Evolutionary conservation across 2,113 vertebrate species (phyloP), one percentile per base, ranked within the genome.

Genomic region (Heloderma charlesbogerti): DNA sequence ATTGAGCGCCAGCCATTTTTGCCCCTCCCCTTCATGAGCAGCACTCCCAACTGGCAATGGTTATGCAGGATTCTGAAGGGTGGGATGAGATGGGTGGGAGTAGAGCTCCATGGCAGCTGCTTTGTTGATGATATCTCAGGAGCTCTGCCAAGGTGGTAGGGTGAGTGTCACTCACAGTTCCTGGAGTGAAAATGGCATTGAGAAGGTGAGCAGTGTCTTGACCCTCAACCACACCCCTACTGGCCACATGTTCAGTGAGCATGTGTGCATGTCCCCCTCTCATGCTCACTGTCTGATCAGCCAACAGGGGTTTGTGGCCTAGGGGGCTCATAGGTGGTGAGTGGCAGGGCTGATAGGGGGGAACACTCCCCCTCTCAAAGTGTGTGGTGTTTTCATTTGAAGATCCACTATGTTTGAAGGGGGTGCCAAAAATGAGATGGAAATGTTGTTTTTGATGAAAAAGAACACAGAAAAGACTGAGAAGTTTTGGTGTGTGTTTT

Each of bases 271-370:
- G 37, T 18, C 74, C 13, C 9, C 4, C 16, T 75, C n/a, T 40
- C n/a, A 75, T 40, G n/a, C 74, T 27, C 27, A 29, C 66, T 29
- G 27, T 2, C 15, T 74, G 34, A 3, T n/a, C 34, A 31, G 12
- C 71, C 74, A 75, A 15, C 37, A 40, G n/a, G 18, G n/a, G n/a
- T 18, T 12, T 3, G 37, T 6, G 18, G 31, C 74, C 16, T 18
- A 37, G 16, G 16, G n/a, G 6, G 2, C 18, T 75, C 71, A n/a
- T 74, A 16, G 34, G 34, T 74, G 34, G n/a, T 40, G 18, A 4
- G 0, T n/a, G 18, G 2, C 34, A 34, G 1, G 4, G 34, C 31
- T 13, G 31, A 12, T 29, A n/a, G 2, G 12, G 7, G 31, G 1
- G 12, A 34, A 12, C 69, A 72, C 31, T n/a, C 31, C 15, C 34